These are phyloP conservation scores for Magallana nippona DNA, from an alignment of 2,888 invertebrate species.

Conservation along the genomic window DNA sequence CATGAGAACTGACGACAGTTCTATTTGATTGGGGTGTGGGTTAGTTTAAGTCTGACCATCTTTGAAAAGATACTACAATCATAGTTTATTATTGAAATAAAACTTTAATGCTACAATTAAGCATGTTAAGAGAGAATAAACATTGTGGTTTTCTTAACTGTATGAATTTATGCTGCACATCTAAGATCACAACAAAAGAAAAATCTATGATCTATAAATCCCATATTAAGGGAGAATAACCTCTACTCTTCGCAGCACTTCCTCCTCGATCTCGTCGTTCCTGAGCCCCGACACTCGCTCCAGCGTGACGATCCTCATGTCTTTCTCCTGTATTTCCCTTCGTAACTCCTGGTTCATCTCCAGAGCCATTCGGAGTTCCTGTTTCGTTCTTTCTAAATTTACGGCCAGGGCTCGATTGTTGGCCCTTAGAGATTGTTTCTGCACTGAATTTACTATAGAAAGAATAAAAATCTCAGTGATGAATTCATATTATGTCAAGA, in stretches of 20 bases:
- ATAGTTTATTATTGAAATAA: no score
- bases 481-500: background rate
- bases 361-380: slow-evolving; percentile 63
- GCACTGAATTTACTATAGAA: slow-evolving; percentile 58
- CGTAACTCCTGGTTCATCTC: slow-evolving; percentile 60
- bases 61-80: no score
- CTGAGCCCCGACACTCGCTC: slow-evolving; percentile 61
- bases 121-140: no score
- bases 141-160: no score
- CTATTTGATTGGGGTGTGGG: no score
- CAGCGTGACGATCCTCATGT: slow-evolving; percentile 58
- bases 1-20: no score
- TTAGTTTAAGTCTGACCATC: no score
- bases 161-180: no score
- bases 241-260: slow-evolving; percentile 66
- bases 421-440: slow-evolving; percentile 68
- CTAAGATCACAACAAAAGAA: no score
- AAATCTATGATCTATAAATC: no score
- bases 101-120: no score
- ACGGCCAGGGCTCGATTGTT: slow-evolving; percentile 75
- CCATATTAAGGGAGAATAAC: slow-evolving; percentile 49
- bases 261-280: slow-evolving; percentile 64
- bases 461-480: background rate
- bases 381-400: slow-evolving; percentile 66
- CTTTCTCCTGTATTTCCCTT: slow-evolving; percentile 61